Base-by-base conservation (phyloP, 2,113 vertebrate species). In the Vidua macroura region DNA sequence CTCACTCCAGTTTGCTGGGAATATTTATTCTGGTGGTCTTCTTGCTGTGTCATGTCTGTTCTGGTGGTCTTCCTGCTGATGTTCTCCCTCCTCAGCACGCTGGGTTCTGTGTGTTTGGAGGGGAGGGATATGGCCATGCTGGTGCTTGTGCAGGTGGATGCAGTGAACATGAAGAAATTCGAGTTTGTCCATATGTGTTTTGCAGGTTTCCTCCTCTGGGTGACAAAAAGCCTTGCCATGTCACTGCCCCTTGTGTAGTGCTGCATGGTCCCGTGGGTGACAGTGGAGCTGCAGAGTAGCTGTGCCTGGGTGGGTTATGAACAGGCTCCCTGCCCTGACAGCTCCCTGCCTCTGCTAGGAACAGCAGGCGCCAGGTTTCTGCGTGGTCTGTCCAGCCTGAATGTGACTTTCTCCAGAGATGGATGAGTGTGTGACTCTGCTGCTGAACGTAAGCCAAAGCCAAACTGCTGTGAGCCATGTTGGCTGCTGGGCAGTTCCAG, bases 121-220 rank as follows among this genome's bases (percentile, higher is more conserved):
- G 20, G 52, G 28, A 41, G 25, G 25, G 35, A 49, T 0, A 0
- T 2, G n/a, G 73, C 41, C 0, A 0, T 33, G 31, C 33, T 53
- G 31, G 31, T n/a, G 41, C 27, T 39, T 24, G 16, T 7, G 59
- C 53, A 85, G 82, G 90, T 43, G 74, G 51, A 25, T 4, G 23
- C 33, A 15, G 43, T 1, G 30, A 51, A 11, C 8, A 1, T 2
- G 11, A 37, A 28, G 70, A 46, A 41, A 23, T 10, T 15, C 0
- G 0, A 41, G 20, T 15, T 41, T 56, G 8, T 20, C 46, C 0
- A 0, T 11, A 5, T 35, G 30, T 1, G 11, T 27, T 83, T n/a
- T 15, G 6, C 37, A 41, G 24, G 55, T 37, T 73, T 74, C 23
- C 33, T 64, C 21, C 16, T 48, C 49, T 20, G 72, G 16, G 9